Percentiles rank a stretch among this genome's conserved stretches.
Evolutionary conservation across 1,140 invertebrate species (phyloP).

Genomic region (Ostrea edulis): DNA sequence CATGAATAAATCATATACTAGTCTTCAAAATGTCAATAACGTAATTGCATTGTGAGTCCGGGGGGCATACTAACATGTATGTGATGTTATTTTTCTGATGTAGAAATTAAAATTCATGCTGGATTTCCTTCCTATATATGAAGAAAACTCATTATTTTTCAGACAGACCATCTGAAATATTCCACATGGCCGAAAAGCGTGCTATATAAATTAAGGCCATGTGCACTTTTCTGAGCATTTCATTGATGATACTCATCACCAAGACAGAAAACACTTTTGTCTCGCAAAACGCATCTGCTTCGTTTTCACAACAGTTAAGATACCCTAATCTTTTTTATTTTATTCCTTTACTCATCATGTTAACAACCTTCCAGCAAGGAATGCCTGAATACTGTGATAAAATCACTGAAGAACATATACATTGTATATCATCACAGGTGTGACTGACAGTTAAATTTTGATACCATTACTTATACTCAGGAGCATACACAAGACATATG

Average conservation of each 20-base stretch:
- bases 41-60: too few relatives aligned
- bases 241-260: conserved; percentile 14
- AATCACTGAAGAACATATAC: too few relatives aligned
- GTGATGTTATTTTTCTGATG: background rate
- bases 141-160: background rate
- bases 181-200: conserved; percentile 25
- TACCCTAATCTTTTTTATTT: background rate
- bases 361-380: background rate
- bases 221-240: conserved; percentile 20
- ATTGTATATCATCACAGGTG: background rate
- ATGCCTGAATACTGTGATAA: background rate
- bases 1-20: too few relatives aligned
- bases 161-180: background rate
- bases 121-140: background rate
- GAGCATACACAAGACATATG: background rate
- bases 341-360: background rate
- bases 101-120: background rate
- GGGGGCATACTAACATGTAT: too few relatives aligned
- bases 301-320: background rate
- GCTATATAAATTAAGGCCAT: conserved; percentile 10
- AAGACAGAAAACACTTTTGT: background rate
- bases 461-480: background rate
- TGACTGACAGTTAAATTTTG: background rate
- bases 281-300: background rate
- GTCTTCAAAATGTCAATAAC: too few relatives aligned